Evolutionary conservation across 1,140 invertebrate genomes (phyloP).

Genomic region (Berghia stephanieae): DNA sequence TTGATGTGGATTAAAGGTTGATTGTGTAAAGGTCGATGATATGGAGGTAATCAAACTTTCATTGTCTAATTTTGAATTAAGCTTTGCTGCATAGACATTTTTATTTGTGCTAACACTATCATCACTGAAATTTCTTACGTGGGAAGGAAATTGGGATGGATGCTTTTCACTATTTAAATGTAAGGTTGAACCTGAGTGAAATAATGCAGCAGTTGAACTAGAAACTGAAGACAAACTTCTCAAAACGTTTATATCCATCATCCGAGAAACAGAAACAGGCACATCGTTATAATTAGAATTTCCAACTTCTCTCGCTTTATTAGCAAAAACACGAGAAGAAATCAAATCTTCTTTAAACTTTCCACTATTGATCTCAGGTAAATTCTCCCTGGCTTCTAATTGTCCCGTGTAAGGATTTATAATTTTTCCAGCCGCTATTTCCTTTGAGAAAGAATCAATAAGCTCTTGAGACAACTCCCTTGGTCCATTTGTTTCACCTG

Average conservation of each 20-base stretch:
- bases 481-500: conserved; percentile 24
- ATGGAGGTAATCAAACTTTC: too few species aligned
- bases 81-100: too few species aligned
- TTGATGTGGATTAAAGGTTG: too few species aligned
- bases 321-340: conserved; percentile 12
- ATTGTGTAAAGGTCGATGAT: too few species aligned
- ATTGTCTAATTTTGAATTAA: too few species aligned
- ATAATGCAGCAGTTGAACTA: conserved; percentile 17
- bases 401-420: conserved; percentile 89
- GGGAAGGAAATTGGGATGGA: background rate
- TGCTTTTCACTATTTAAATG: conserved; percentile 8
- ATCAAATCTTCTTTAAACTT: conserved; percentile 22
- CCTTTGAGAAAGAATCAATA: conserved; percentile 32
- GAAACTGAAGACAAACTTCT: background rate
- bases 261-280: conserved; percentile 24
- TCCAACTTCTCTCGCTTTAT: conserved; percentile 15
- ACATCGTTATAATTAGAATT: conserved; percentile 16
- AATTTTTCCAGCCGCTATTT: conserved; percentile 72
- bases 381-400: conserved; percentile 76
- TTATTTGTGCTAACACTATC: too few species aligned
- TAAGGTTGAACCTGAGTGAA: conserved; percentile 18
- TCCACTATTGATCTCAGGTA: conserved; percentile 48
- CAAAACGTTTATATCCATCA: conserved; percentile 24
- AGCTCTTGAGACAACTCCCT: conserved; percentile 63
- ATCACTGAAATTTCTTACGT: too few species aligned